A percentile compares a stretch with the other conserved stretches of the same genome.
Evolutionary conservation across 2,113 vertebrate genomes (phyloP).

Genomic region (Lophura nycthemera): DNA sequence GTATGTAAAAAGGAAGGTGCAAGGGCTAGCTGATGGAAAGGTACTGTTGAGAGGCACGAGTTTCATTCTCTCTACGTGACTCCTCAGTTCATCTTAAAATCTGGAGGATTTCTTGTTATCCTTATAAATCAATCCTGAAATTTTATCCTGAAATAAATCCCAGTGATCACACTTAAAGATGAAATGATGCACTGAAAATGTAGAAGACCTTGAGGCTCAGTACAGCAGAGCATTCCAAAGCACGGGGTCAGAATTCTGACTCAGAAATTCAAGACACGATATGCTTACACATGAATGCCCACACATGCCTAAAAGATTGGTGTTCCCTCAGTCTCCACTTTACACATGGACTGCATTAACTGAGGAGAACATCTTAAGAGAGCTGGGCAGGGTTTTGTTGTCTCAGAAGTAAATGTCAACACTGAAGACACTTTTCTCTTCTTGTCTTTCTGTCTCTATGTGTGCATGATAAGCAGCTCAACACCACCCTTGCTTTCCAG

Average conservation of each 20-base stretch:
- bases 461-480: neutral
- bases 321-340: neutral
- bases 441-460: neutral
- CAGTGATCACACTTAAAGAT: neutral
- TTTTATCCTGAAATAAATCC: too few species aligned
- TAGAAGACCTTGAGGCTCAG: neutral
- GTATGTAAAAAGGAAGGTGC: neutral
- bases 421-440: neutral
- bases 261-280: neutral
- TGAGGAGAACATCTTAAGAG: neutral
- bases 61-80: neutral
- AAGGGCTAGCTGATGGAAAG: neutral
- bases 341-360: neutral
- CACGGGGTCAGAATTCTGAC: neutral
- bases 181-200: neutral
- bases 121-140: neutral
- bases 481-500: neutral
- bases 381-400: neutral
- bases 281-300: neutral
- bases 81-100: neutral
- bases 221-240: neutral
- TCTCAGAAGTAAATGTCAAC: neutral
- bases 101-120: neutral
- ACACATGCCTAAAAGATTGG: neutral
- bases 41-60: neutral